Evolutionary conservation across 2,113 vertebrate species (phyloP).

Genomic region (Zapornia atra): DNA sequence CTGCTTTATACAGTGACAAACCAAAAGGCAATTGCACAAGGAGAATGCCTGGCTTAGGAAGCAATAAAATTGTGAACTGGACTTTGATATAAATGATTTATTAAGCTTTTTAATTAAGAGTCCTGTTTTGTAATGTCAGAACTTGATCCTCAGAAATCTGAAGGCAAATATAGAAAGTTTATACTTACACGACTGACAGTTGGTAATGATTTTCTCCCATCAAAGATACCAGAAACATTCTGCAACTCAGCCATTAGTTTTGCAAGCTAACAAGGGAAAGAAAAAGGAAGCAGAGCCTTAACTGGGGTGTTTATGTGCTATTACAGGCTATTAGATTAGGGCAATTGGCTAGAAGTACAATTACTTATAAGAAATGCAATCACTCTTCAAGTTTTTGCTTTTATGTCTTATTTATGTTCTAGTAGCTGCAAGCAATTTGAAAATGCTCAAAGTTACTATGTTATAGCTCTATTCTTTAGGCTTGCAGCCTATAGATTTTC

Average conservation of each 20-base stretch:
- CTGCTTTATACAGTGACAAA: not conserved
- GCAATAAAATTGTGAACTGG: not conserved
- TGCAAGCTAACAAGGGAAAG: constrained; percentile 82
- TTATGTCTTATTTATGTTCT: not conserved
- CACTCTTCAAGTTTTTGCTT: not conserved
- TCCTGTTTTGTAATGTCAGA: not conserved
- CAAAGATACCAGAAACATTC: constrained; percentile 85
- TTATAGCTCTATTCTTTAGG: not conserved
- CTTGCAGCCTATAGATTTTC: not conserved
- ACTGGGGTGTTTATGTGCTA: not conserved
- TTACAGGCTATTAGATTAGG: not conserved
- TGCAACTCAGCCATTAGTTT: constrained; percentile 95
- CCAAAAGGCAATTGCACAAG: not conserved
- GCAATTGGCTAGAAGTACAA: constrained; percentile 26
- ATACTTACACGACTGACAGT: constrained; percentile 76
- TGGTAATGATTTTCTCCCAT: constrained; percentile 72
- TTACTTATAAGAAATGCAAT: not conserved
- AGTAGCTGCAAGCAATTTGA: not conserved
- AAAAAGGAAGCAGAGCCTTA: constrained; percentile 13
- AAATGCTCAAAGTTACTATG: not conserved
- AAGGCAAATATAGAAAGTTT: not conserved
- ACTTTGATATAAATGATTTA: not conserved
- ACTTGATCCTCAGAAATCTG: not conserved
- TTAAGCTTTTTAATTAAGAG: not conserved
- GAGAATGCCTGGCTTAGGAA: not conserved